phyloP scores from a whole-genome alignment of 2,797 vertebrate species.

The Silurus aristotelis region DNA sequence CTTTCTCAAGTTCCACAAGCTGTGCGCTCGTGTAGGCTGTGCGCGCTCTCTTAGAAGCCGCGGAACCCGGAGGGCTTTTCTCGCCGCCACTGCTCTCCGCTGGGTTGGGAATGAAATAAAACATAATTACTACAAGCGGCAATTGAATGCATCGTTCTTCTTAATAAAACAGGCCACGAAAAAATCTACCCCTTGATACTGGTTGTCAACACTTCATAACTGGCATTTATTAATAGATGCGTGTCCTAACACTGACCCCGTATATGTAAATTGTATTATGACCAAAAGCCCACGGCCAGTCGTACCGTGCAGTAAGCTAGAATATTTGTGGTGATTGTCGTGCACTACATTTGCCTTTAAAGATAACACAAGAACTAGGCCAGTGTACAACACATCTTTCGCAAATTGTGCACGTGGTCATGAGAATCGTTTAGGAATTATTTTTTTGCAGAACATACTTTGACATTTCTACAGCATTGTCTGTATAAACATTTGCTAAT shows the following conservation, averaged over 20 bases:
- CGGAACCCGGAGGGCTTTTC: conserved; percentile 92
- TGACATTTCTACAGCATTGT: not conserved
- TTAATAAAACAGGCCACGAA: conserved; percentile 86
- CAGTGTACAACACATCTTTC: not conserved
- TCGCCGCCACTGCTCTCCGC: conserved; percentile 86
- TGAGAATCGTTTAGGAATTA: not conserved
- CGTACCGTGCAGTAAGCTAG: conserved; percentile 46
- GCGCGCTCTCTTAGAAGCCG: conserved; percentile 92
- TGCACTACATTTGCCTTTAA: not conserved
- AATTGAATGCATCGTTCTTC: conserved; percentile 87
- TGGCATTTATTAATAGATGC: conserved; percentile 97
- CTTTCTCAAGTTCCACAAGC: conserved; percentile 88
- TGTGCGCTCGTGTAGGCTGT: conserved; percentile 97
- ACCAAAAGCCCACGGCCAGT: conserved; percentile 68
- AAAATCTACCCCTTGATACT: conserved; percentile 79
- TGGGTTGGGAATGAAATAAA: conserved; percentile 84
- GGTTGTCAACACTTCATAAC: conserved; percentile 93
- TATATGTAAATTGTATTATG: conserved; percentile 93
- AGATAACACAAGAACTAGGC: not conserved
- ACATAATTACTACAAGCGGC: conserved; percentile 85
- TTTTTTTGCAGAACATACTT: conserved; percentile 6
- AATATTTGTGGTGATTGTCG: conserved; percentile 35
- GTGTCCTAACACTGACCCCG: conserved; percentile 79
- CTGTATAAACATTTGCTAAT: not conserved
- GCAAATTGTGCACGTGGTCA: not conserved